A percentile compares a stretch with the other conserved stretches of the same genome.
phyloP scores from a whole-genome alignment of 1,140 invertebrate species.

The Caenorhabditis tropicalis region DNA sequence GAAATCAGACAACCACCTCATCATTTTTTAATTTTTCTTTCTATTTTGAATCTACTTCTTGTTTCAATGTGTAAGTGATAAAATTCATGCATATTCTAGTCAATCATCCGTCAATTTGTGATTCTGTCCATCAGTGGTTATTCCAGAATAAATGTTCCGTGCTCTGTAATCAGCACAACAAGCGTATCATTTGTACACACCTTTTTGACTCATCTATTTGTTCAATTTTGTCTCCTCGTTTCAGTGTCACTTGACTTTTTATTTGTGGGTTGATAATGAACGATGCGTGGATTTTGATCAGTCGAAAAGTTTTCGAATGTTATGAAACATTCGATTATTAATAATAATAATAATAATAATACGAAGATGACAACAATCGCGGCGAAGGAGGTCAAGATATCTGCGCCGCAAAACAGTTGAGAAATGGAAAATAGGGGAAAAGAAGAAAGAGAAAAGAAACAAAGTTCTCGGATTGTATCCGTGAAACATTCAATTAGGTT shows the following conservation, averaged over 20 bases:
- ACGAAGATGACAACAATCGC: neutral
- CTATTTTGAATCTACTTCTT: neutral
- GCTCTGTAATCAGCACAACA: neutral
- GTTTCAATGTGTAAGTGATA: constrained; percentile 26
- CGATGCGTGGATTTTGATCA: neutral
- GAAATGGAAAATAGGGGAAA: neutral
- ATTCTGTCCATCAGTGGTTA: neutral
- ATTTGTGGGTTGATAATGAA: neutral
- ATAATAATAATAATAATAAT: neutral
- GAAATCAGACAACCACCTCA: neutral
- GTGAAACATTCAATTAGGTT: constrained; percentile 35
- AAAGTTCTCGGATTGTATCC: constrained; percentile 29
- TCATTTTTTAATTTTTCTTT: neutral
- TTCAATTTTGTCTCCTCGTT: neutral
- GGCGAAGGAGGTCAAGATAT: constrained; percentile 17
- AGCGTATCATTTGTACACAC: neutral
- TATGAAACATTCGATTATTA: constrained; percentile 37
- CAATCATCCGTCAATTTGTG: neutral
- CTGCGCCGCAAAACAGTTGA: constrained; percentile 1
- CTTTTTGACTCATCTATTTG: constrained; percentile 22
- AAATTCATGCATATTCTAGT: constrained; percentile 22
- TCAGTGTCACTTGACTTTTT: neutral
- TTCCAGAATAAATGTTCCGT: neutral
- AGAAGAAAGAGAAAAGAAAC: constrained; percentile 19
- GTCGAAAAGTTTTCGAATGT: neutral